phyloP scores from a whole-genome alignment of 2,888 invertebrate species.

The Spilosoma lubricipeda region DNA sequence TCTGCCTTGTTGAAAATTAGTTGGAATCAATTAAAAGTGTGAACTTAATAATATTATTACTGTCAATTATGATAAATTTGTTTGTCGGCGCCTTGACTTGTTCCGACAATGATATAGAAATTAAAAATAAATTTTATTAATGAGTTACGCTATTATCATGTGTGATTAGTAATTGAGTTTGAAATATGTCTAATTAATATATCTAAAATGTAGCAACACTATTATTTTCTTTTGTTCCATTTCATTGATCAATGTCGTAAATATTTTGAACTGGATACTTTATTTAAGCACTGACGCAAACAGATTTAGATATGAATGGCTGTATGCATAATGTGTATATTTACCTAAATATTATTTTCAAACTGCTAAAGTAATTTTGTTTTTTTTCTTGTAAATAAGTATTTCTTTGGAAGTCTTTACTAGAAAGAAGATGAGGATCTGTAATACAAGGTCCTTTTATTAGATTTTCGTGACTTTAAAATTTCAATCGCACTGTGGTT shows the following conservation, averaged over 20 bases:
- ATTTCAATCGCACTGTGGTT: neutral
- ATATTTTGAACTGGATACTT: too few species aligned
- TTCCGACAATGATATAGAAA: neutral
- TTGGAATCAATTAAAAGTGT: too few species aligned
- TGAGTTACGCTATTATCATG: slow-evolving; percentile 14
- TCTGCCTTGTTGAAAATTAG: neutral
- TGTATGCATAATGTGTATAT: too few species aligned
- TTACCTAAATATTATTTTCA: too few species aligned
- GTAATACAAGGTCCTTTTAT: too few species aligned
- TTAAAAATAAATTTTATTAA: slow-evolving; percentile 22
- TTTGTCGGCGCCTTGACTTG: slow-evolving; percentile 16
- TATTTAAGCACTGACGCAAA: too few species aligned
- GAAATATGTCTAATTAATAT: slow-evolving; percentile 5
- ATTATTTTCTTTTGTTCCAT: neutral
- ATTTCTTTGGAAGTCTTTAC: too few species aligned
- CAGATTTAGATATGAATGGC: too few species aligned
- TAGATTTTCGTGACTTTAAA: neutral
- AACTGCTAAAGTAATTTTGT: too few species aligned
- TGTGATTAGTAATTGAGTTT: slow-evolving; percentile 6
- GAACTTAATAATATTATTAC: neutral
- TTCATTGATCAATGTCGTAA: neutral
- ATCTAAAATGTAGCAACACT: slow-evolving; percentile 11
- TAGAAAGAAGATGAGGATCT: too few species aligned
- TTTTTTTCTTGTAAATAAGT: too few species aligned
- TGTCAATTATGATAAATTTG: neutral